A percentile compares a stretch with the other conserved stretches of the same genome.
Conservation (phyloP, 2,797 vertebrate species). For the Molossus molossus region DNA sequence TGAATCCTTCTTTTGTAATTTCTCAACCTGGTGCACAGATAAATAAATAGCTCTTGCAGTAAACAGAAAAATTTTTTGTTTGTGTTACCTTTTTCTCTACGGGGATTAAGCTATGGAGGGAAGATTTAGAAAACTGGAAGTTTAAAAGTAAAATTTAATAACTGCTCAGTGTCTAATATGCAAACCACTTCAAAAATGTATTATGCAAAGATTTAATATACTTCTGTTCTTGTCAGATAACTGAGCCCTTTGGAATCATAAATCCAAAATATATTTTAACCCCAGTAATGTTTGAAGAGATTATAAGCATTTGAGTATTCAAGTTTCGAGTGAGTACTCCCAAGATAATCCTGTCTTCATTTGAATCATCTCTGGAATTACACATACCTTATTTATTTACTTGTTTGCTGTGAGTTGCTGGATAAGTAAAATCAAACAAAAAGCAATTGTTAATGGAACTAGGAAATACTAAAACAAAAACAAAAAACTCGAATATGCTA, state of each 20-base stretch:
- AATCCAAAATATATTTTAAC: conserved; percentile 64
- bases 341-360: conserved; percentile 59
- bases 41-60: conserved; percentile 61
- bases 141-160: conserved; percentile 75
- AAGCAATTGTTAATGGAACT: conserved; percentile 44
- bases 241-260: conserved; percentile 70
- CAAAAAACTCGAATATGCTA: background rate
- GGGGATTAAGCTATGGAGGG: conserved; percentile 67
- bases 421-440: conserved; percentile 61
- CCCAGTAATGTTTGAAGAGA: conserved; percentile 67
- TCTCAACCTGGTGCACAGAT: conserved; percentile 49
- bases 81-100: conserved; percentile 57
- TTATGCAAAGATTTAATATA: conserved; percentile 74
- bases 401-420: conserved; percentile 26
- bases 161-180: conserved; percentile 61
- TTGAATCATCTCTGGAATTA: conserved; percentile 61
- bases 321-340: conserved; percentile 55
- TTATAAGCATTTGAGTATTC: conserved; percentile 71
- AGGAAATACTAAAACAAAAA: background rate
- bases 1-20: conserved; percentile 15
- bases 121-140: conserved; percentile 72
- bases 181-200: conserved; percentile 67
- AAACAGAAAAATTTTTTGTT: conserved; percentile 67
- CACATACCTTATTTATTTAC: conserved; percentile 5
- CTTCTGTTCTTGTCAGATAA: conserved; percentile 72